Base-by-base conservation (phyloP, 1,140 invertebrate species). In the Medauroidea extradentata region DNA sequence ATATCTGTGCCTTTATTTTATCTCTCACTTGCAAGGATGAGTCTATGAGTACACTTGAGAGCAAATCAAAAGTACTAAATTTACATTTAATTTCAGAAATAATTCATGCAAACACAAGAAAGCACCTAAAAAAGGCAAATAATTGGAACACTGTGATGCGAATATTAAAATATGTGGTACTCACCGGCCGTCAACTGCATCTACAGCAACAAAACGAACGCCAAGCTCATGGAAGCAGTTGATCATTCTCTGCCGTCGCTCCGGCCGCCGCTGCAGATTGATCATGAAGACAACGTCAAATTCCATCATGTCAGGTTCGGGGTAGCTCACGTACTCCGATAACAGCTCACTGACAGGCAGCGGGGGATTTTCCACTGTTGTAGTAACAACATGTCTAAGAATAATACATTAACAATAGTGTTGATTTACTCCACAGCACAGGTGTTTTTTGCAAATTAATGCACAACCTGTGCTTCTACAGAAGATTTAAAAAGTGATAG, bases 161-260 rank as follows among this genome's bases (percentile, higher is more conserved):
- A n/a, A n/a, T 23, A 14, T 7, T 14, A 48, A 24, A 5, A 48
- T 24, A 48, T 18, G 61, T 25, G 29, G 49, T 23, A 78, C 79
- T 79, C 77, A 93, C 87, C 84, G 88, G 67, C 95, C 96, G 81
- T 99, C 96, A 7, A 96, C 83, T 19, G 96, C 96, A 61, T 89
- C 78, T 8, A 94, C 71, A 54, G 84, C 72, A 49, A 85, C 84
- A 2, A 81, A 87, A 19, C 88, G 74, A 62, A 98, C 78, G 1
- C 93, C 91, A 0, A 99, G 74, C 67, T 91, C 86, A 18, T 86
- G 73, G 50, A 98, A 89, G 53, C 85, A 85, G 23, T 78, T 66
- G 44, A 83, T 63, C 94, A 99, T 98, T 69, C 91, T 81, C 5
- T 74, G 61, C 25, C 88, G 76, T 63, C 94, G 77, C 65, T 96